Evolutionary conservation across 2,797 vertebrate species (phyloP).

Genomic region (Acanthurus lineatus): DNA sequence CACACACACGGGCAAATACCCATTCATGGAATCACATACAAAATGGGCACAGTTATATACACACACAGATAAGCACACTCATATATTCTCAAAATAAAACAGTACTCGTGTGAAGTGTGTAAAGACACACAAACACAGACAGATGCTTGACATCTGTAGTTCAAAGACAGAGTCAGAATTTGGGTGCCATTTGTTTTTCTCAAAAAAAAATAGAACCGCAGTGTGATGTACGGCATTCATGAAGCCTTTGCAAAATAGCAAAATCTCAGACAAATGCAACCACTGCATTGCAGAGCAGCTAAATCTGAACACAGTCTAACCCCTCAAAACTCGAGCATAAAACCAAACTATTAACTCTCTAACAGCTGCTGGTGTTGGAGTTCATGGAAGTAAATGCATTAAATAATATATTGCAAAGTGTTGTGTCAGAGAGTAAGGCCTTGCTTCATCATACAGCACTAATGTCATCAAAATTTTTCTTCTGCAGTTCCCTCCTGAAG

Average conservation of each 20-base stretch:
- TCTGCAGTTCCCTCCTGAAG: neutral
- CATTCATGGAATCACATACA: slow-evolving; percentile 15
- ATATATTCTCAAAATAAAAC: slow-evolving; percentile 14
- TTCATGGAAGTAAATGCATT: neutral
- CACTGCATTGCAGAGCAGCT: neutral
- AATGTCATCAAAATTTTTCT: slow-evolving; percentile 5
- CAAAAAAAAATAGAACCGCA: neutral
- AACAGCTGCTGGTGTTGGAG: neutral
- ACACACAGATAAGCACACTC: slow-evolving; percentile 33
- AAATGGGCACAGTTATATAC: neutral
- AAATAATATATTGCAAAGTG: too few species aligned
- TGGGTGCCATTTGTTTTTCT: slow-evolving; percentile 20
- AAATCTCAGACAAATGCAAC: neutral
- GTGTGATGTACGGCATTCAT: neutral
- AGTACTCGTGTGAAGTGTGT: neutral
- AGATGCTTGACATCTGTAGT: slow-evolving; percentile 27
- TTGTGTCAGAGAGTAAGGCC: too few species aligned
- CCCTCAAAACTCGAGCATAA: neutral
- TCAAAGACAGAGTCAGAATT: slow-evolving; percentile 5
- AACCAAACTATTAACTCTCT: neutral
- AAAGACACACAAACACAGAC: slow-evolving; percentile 10
- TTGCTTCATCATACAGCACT: neutral
- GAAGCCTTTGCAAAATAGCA: neutral
- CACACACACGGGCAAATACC: neutral
- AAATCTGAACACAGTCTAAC: neutral